These are phyloP conservation scores for Thaleichthys pacificus DNA, from an alignment of 2,797 vertebrate genomes.

Conservation along the genomic window DNA sequence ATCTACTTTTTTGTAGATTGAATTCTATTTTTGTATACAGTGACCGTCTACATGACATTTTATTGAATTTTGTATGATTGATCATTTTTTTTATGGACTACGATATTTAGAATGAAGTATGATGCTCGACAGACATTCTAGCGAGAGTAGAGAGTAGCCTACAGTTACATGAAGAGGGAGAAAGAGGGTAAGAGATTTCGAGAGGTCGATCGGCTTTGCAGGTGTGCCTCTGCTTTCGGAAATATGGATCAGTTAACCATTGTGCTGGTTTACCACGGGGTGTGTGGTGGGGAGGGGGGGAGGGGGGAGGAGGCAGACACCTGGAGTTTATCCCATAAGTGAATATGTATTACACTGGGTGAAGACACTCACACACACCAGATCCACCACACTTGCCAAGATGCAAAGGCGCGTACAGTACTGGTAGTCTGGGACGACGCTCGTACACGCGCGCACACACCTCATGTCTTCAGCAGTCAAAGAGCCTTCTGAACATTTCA, in stretches of 20 bases:
- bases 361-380: neutral
- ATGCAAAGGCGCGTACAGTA: neutral
- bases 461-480: constrained; percentile 3
- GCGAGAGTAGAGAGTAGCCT: no score
- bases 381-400: neutral
- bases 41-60: constrained; percentile 41
- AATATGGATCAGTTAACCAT: constrained; percentile 9
- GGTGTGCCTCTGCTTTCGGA: neutral
- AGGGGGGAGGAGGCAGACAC: constrained; percentile 57
- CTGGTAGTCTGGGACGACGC: neutral
- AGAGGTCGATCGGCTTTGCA: constrained; percentile 30
- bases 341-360: constrained; percentile 21
- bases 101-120: no score
- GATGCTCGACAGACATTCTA: no score
- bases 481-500: constrained; percentile 9
- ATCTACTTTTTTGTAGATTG: constrained; percentile 5
- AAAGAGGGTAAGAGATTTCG: constrained; percentile 59
- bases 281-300: no score
- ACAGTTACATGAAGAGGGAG: neutral
- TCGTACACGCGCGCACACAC: neutral
- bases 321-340: constrained; percentile 75
- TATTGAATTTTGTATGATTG: constrained; percentile 40
- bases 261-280: constrained; percentile 7
- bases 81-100: constrained; percentile 11
- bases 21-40: constrained; percentile 54